phyloP scores from a whole-genome alignment of 1,140 invertebrate genomes.

The Trinorchestia longiramus region DNA sequence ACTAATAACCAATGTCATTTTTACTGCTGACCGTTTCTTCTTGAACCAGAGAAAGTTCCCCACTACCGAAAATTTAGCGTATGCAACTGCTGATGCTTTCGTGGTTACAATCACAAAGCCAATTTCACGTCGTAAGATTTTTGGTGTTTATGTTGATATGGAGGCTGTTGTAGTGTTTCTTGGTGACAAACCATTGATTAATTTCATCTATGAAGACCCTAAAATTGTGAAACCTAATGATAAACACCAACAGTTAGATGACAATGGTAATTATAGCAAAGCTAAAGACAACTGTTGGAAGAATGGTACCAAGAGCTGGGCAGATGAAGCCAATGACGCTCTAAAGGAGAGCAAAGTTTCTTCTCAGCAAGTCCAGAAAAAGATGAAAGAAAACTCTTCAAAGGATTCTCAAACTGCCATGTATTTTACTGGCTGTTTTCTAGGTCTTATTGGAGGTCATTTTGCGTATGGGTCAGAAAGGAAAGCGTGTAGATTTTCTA shows the following conservation, averaged over 20 bases:
- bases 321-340: background rate
- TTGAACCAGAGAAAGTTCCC: background rate
- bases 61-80: background rate
- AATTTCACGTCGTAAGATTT: conserved; percentile 1
- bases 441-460: background rate
- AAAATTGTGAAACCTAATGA: background rate
- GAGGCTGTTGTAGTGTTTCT: conserved; percentile 31
- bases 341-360: background rate
- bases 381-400: background rate
- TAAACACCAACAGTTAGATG: background rate
- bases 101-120: background rate
- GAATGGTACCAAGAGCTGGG: background rate
- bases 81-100: background rate
- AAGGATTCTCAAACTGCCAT: background rate
- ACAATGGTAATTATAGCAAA: background rate
- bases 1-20: background rate
- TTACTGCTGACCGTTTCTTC: background rate
- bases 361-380: background rate
- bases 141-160: background rate
- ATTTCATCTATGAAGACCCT: background rate
- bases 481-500: conserved; percentile 13
- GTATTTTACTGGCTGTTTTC: conserved; percentile 1
- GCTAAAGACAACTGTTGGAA: background rate
- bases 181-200: background rate
- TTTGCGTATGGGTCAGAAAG: background rate